Percentiles rank a stretch among this genome's conserved stretches.
Conservation (phyloP, 2,888 invertebrate species). For the Caenorhabditis angaria region DNA sequence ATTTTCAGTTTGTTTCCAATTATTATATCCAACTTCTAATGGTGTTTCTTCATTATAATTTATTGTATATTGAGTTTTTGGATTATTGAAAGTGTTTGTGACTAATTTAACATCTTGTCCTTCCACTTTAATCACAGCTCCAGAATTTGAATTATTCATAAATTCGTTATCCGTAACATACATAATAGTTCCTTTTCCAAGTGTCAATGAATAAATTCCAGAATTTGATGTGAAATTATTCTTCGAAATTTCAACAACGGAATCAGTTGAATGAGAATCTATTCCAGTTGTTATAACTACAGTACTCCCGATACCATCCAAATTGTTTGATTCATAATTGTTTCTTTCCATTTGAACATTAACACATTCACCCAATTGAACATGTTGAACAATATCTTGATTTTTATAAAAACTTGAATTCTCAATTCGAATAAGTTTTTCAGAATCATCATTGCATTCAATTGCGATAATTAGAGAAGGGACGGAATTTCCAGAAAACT, state of each 20-base stretch:
- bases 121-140: conserved; percentile 43
- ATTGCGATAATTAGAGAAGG: conserved; percentile 38
- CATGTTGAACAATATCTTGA: conserved; percentile 39
- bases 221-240: conserved; percentile 34
- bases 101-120: conserved; percentile 32
- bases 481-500: conserved; percentile 31
- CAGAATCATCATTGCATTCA: conserved; percentile 44
- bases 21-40: conserved; percentile 40
- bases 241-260: conserved; percentile 23
- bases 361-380: conserved; percentile 44
- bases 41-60: conserved; percentile 38
- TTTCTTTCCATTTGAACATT: conserved; percentile 35
- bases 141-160: conserved; percentile 38
- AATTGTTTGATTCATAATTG: conserved; percentile 24
- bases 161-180: conserved; percentile 34
- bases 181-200: conserved; percentile 21
- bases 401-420: conserved; percentile 40
- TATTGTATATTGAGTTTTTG: conserved; percentile 37
- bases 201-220: conserved; percentile 35
- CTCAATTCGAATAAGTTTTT: conserved; percentile 36
- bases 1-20: conserved; percentile 37
- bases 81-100: conserved; percentile 44
- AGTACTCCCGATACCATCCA: conserved; percentile 30
- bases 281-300: conserved; percentile 29
- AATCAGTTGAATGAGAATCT: conserved; percentile 14